Percentiles rank a stretch among this genome's conserved stretches.
phyloP scores from a whole-genome alignment of 2,797 vertebrate genomes.

The Hypotaenidia okinawae region DNA sequence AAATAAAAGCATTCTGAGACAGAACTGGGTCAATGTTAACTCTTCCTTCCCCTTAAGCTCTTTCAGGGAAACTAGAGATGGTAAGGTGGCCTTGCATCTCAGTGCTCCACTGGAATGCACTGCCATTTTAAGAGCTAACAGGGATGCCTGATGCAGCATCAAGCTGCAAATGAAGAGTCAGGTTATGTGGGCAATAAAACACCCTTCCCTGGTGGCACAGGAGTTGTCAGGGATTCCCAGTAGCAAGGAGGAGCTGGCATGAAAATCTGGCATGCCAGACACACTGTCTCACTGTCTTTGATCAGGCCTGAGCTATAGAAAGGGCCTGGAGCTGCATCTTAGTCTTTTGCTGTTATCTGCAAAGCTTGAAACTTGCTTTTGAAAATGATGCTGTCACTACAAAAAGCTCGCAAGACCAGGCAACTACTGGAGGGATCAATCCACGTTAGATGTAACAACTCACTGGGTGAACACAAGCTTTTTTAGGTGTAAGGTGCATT shows the following conservation, averaged over 20 bases:
- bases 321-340: neutral
- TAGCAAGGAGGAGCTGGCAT: neutral
- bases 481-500: neutral
- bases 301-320: neutral
- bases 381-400: neutral
- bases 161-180: neutral
- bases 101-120: neutral
- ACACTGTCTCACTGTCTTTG: neutral
- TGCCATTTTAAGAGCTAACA: neutral
- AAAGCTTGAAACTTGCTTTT: neutral
- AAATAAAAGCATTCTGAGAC: neutral
- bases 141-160: neutral
- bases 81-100: neutral
- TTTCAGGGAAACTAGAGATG: neutral
- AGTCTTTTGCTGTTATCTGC: neutral
- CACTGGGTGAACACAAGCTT: neutral
- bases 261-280: neutral
- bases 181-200: neutral
- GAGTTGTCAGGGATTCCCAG: neutral
- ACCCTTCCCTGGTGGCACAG: neutral
- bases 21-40: neutral
- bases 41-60: neutral
- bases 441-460: neutral
- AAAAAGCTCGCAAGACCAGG: neutral
- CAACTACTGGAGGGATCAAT: neutral